A percentile compares a stretch with the other conserved stretches of the same genome.
Evolutionary conservation across 1,140 invertebrate genomes (phyloP).

Genomic region (fruit fly (Drosophila melanogaster)): Release_6_plus_ISO1_MT NT_033777.3:14602501-14603000

Average conservation of each 20-base stretch:
- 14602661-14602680: slow-evolving; percentile 77
- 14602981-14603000: slow-evolving; percentile 3
- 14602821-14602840: neutral
- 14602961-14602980: neutral
- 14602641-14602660: slow-evolving; percentile 71
- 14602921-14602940: too few relatives aligned
- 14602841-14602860: neutral
- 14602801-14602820: slow-evolving; percentile 21
- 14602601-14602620: slow-evolving; percentile 16
- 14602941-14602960: neutral
- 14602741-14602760: slow-evolving; percentile 44
- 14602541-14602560: slow-evolving; percentile 51
- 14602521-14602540: slow-evolving; percentile 73
- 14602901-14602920: neutral
- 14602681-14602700: slow-evolving; percentile 23
- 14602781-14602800: neutral
- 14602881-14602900: neutral
- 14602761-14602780: slow-evolving; percentile 34
- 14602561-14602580: slow-evolving; percentile 47
- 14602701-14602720: neutral
- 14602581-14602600: slow-evolving; percentile 46
- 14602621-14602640: slow-evolving; percentile 38
- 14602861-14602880: neutral
- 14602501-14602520: slow-evolving; percentile 63
- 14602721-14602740: slow-evolving; percentile 53